These are phyloP conservation scores for Mesoligia furuncula DNA, from an alignment of 2,888 invertebrate genomes.

Conservation along the genomic window DNA sequence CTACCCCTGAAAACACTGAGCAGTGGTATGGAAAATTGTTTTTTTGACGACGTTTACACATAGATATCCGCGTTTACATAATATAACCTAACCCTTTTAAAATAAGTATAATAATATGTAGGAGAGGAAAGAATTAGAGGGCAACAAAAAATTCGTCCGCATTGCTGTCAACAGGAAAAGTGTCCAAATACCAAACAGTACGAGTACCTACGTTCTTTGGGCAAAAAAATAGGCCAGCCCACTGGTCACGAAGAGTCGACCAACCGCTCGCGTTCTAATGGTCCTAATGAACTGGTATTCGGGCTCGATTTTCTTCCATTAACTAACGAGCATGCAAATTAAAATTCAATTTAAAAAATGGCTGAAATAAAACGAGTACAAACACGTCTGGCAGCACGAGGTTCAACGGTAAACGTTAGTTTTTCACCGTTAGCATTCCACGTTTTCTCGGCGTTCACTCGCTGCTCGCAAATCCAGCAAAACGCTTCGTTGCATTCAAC, in stretches of 20 bases:
- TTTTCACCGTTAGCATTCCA: slow-evolving; percentile 49
- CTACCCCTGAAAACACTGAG: background rate
- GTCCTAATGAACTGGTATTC: slow-evolving; percentile 19
- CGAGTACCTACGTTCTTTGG: background rate
- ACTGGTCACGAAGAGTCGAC: background rate
- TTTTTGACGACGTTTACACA: too few relatives aligned
- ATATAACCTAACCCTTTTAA: background rate
- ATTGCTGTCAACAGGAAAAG: background rate
- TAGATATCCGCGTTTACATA: too few relatives aligned
- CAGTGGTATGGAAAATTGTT: background rate
- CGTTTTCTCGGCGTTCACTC: slow-evolving; percentile 65
- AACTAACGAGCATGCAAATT: slow-evolving; percentile 44
- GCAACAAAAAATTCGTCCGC: background rate
- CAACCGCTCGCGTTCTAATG: background rate
- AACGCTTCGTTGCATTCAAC: slow-evolving; percentile 73
- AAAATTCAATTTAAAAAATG: slow-evolving; percentile 43
- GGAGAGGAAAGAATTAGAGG: background rate
- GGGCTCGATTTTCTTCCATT: slow-evolving; percentile 17
- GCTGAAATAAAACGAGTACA: slow-evolving; percentile 33
- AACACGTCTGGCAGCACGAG: slow-evolving; percentile 25
- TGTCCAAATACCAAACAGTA: background rate
- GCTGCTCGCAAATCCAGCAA: slow-evolving; percentile 67
- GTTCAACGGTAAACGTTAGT: slow-evolving; percentile 46
- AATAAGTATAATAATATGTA: background rate
- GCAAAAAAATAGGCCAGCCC: background rate